phyloP scores from a whole-genome alignment of 2,797 vertebrate genomes.

The Siniperca obscura region DNA sequence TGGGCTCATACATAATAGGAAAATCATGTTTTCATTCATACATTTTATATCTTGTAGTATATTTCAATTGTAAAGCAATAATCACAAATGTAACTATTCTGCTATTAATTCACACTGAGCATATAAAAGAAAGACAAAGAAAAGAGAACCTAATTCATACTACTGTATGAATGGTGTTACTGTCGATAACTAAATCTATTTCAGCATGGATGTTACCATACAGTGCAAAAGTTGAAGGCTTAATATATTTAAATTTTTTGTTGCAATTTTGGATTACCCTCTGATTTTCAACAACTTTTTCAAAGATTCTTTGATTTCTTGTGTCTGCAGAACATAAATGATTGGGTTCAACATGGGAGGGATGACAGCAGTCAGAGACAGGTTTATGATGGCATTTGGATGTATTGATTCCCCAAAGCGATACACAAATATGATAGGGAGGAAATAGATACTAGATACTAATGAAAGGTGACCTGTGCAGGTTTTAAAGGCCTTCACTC shows the following conservation, averaged over 20 bases:
- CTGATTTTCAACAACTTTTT: constrained; percentile 41
- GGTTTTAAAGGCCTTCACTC: constrained; percentile 71
- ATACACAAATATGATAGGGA: not conserved
- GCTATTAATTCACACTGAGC: not conserved
- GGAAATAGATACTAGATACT: constrained; percentile 74
- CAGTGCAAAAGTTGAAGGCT: not conserved
- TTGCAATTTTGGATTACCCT: not conserved
- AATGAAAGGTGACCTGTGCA: constrained; percentile 70
- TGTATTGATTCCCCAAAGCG: constrained; percentile 19
- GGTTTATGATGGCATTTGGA: constrained; percentile 65
- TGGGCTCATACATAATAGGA: not conserved
- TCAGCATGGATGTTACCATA: not conserved
- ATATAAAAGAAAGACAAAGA: not conserved
- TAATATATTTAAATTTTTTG: not conserved
- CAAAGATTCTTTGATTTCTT: constrained; percentile 69
- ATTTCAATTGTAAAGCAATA: not conserved
- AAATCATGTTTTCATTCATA: not conserved
- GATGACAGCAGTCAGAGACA: constrained; percentile 64
- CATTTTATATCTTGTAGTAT: not conserved
- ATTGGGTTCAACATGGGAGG: constrained; percentile 76
- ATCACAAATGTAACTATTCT: not conserved
- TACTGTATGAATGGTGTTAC: not conserved
- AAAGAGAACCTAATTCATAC: not conserved
- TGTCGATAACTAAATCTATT: not conserved
- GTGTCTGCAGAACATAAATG: constrained; percentile 77